Conservation (phyloP, 2,797 vertebrate species). For the Danio jaintianensis region DNA sequence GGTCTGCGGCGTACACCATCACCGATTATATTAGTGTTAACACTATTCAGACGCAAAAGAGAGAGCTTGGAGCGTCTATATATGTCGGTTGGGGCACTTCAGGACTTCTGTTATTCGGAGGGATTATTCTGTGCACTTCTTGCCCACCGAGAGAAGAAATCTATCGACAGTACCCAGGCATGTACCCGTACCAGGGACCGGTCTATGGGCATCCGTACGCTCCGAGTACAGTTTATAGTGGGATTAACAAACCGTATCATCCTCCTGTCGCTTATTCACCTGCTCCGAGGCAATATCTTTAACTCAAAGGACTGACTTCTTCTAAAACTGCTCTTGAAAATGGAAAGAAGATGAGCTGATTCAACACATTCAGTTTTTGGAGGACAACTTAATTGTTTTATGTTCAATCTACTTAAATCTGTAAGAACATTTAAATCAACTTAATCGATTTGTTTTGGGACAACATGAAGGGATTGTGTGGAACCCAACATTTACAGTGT, state of each 20-base stretch:
- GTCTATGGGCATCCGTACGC: constrained; percentile 58
- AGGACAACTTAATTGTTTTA: too few relatives aligned
- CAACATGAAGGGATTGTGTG: too few relatives aligned
- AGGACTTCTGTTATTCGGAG: constrained; percentile 61
- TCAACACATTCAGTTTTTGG: background rate
- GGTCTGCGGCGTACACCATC: constrained; percentile 61
- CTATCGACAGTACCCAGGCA: constrained; percentile 43
- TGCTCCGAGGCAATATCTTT: constrained; percentile 64
- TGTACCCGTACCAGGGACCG: constrained; percentile 60
- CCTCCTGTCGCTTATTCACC: constrained; percentile 63
- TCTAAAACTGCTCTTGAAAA: constrained; percentile 11
- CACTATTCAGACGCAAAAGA: constrained; percentile 52
- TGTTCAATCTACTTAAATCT: too few relatives aligned
- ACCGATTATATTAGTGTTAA: constrained; percentile 54
- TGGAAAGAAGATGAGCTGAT: too few relatives aligned
- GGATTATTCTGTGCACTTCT: constrained; percentile 63
- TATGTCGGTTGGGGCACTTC: constrained; percentile 67
- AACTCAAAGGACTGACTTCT: constrained; percentile 27
- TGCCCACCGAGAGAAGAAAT: constrained; percentile 61
- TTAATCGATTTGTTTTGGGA: too few relatives aligned
- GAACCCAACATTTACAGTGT: too few relatives aligned
- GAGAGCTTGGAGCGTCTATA: constrained; percentile 63
- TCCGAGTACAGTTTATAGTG: constrained; percentile 65
- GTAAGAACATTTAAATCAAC: too few relatives aligned
- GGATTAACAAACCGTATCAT: constrained; percentile 68